These are phyloP conservation scores for Thalassophryne amazonica DNA, from an alignment of 2,797 vertebrate species.

Conservation along the genomic window DNA sequence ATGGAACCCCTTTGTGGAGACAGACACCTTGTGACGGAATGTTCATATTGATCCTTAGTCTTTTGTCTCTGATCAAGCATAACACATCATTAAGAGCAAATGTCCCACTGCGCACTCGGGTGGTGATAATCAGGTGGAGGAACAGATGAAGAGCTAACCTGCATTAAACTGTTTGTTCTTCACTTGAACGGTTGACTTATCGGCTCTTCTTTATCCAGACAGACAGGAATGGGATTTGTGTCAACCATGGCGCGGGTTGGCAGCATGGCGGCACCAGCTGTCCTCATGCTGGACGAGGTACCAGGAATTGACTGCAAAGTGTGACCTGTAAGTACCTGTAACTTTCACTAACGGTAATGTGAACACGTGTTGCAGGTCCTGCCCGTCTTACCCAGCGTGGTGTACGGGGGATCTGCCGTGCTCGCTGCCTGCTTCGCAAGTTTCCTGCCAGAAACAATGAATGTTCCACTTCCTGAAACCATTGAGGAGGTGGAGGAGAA, in stretches of 20 bases:
- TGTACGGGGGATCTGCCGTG: slow-evolving; percentile 81
- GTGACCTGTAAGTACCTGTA: not conserved
- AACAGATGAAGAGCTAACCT: too few species aligned
- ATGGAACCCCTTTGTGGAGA: too few species aligned
- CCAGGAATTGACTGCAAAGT: not conserved
- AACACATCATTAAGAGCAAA: too few species aligned
- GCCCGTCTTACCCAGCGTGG: slow-evolving; percentile 79
- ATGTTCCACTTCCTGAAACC: slow-evolving; percentile 85
- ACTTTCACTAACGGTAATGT: not conserved
- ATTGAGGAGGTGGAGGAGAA: slow-evolving; percentile 83
- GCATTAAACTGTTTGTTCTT: too few species aligned
- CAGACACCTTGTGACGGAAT: too few species aligned
- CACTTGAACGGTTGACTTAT: too few species aligned
- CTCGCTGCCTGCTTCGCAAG: slow-evolving; percentile 67
- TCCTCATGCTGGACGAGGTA: slow-evolving; percentile 84
- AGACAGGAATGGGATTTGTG: slow-evolving; percentile 87
- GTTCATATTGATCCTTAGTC: too few species aligned
- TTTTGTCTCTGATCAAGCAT: too few species aligned
- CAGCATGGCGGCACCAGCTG: slow-evolving; percentile 87
- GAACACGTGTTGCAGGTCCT: slow-evolving; percentile 57
- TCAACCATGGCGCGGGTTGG: slow-evolving; percentile 88
- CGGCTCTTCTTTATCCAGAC: slow-evolving; percentile 66
- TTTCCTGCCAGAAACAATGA: slow-evolving; percentile 87
- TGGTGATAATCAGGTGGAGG: too few species aligned
- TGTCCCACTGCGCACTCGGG: too few species aligned